phyloP scores from a whole-genome alignment of 2,113 vertebrate genomes.

The Leptocoma aspasia region DNA sequence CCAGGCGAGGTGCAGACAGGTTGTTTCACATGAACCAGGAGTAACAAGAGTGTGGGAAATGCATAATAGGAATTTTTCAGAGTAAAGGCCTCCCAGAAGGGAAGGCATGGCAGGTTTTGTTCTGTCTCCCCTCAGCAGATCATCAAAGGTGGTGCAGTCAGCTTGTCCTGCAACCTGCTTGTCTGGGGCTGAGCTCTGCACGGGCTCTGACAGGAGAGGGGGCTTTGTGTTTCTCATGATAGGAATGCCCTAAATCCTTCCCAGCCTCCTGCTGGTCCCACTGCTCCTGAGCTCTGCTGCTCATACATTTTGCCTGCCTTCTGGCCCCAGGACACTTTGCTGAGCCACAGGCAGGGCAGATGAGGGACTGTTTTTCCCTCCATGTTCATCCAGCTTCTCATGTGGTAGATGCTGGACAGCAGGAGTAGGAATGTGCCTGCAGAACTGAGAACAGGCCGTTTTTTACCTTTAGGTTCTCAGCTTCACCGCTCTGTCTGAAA shows the following conservation, averaged over 20 bases:
- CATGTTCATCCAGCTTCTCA: neutral
- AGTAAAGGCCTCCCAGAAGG: neutral
- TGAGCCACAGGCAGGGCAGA: neutral
- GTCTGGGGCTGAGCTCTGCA: neutral
- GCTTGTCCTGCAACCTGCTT: neutral
- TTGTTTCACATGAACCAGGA: neutral
- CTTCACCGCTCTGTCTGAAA: neutral
- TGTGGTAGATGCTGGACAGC: neutral
- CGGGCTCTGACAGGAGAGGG: neutral
- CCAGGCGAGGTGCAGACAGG: neutral
- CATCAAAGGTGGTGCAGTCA: neutral
- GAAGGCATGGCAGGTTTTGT: neutral
- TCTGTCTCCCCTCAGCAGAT: neutral
- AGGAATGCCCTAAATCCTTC: neutral
- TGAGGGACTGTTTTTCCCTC: neutral
- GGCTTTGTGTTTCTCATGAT: neutral
- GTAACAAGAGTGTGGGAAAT: neutral
- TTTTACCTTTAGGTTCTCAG: neutral
- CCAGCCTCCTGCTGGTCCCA: neutral
- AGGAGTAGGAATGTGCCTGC: neutral
- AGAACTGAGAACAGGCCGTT: neutral
- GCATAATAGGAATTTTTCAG: accelerated
- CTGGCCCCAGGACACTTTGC: neutral
- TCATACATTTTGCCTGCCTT: neutral
- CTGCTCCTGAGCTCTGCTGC: neutral